phyloP scores from a whole-genome alignment of 2,888 invertebrate genomes.

The Helicoverpa assulta region DNA sequence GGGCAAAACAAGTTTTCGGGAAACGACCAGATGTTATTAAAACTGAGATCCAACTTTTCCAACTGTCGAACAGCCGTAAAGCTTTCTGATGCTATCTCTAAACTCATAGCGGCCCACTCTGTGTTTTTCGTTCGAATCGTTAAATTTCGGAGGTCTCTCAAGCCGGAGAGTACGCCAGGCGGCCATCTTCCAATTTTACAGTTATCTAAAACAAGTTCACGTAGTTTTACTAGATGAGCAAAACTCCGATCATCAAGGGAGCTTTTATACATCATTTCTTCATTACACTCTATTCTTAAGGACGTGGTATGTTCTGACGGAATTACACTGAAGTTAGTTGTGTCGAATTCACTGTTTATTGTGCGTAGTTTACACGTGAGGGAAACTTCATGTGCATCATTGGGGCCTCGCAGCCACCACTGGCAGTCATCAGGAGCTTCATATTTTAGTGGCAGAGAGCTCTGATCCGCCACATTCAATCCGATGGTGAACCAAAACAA shows the following conservation, averaged over 20 bases:
- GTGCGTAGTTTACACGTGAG: constrained; percentile 95
- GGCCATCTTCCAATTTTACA: constrained; percentile 97
- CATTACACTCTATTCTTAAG: constrained; percentile 94
- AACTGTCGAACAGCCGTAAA: constrained; percentile 94
- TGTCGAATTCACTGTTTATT: constrained; percentile 96
- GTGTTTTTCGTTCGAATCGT: constrained; percentile 96
- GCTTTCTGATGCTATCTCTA: constrained; percentile 95
- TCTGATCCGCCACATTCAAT: constrained; percentile 86
- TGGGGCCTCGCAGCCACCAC: constrained; percentile 92
- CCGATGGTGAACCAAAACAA: constrained; percentile 85
- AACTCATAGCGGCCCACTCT: constrained; percentile 95
- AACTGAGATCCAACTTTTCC: constrained; percentile 95
- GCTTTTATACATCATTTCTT: constrained; percentile 94
- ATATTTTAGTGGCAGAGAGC: constrained; percentile 90
- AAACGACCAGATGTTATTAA: constrained; percentile 97
- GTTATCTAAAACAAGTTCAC: constrained; percentile 95
- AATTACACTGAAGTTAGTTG: constrained; percentile 96
- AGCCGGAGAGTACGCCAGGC: constrained; percentile 94
- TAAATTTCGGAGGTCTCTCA: constrained; percentile 95
- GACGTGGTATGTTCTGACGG: constrained; percentile 95
- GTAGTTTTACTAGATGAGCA: constrained; percentile 94
- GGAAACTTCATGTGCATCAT: constrained; percentile 92
- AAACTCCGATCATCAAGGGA: constrained; percentile 94
- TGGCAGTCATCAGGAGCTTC: constrained; percentile 97
- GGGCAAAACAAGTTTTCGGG: constrained; percentile 96